Percentiles rank a stretch among this genome's conserved stretches.
Conservation (phyloP, 2,888 invertebrate genomes). For the Abscondita cerata region DNA sequence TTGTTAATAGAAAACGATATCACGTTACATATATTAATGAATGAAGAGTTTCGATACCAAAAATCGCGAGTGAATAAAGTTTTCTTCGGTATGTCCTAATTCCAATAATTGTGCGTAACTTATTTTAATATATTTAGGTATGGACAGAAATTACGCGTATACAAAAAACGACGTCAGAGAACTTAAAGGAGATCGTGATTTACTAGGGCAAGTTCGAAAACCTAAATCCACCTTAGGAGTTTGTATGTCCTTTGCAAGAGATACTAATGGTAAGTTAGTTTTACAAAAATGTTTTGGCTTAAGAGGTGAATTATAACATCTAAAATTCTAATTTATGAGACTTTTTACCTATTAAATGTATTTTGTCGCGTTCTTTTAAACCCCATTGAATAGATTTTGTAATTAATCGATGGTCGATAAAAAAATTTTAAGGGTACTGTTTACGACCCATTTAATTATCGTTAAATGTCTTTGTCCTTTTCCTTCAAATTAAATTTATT, state of each 20-base stretch:
- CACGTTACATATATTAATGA: conserved; percentile 82
- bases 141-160: conserved; percentile 79
- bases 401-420: no score
- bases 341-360: no score
- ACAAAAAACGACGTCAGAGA: conserved; percentile 78
- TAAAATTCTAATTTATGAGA: no score
- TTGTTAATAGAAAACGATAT: conserved; percentile 82
- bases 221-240: conserved; percentile 79
- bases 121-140: conserved; percentile 60
- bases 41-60: conserved; percentile 78
- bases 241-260: conserved; percentile 82
- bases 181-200: conserved; percentile 73
- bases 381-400: no score
- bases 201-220: conserved; percentile 75
- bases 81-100: conserved; percentile 75
- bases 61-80: conserved; percentile 75
- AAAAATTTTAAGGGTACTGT: no score
- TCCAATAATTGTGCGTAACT: conserved; percentile 14
- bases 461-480: no score
- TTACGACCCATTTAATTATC: no score
- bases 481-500: no score
- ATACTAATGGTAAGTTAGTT: conserved; percentile 75
- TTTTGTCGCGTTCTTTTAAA: no score
- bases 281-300: neutral
- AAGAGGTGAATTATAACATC: no score